Base-by-base conservation (phyloP, 1,140 invertebrate genomes). In the Solenopsis invicta region DNA sequence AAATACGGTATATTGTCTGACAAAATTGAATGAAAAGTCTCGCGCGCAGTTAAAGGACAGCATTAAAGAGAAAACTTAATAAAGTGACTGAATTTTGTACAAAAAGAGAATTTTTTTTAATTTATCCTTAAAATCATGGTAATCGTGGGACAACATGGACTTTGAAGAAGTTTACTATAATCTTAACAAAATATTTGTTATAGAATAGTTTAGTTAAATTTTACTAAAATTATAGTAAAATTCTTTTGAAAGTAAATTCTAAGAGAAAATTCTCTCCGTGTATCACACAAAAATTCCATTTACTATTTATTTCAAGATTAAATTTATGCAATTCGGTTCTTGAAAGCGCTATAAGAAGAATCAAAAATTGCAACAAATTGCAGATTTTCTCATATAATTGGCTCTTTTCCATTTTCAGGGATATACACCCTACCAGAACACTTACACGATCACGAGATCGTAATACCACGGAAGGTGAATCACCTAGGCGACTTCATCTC, bases 401-500 rank as follows among this genome's bases (percentile, higher is more conserved):
- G 1, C 18, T 86, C 24, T 86, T 29, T n/a, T 71, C 16, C 88
- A 87, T 41, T 94, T 93, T 56, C 87, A 95, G 96, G 96, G 13
- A 82, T 96, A 21, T 96, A 96, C 86, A 95, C 96, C 4, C 87
- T 93, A 24, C 89, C 93, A 37, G 61, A 90, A 41, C 88, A 91
- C 24, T 88, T 96, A 71, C 81, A 91, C 72, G 92, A 95, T 48
- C 96, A 96, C 71, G 94, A 96, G 82, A 93, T 97, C 89, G 93
- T 96, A 29, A 93, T 96, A 86, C 97, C 97, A 1, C 93, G 94
- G 24, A 96, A 96, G 90, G 96, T 97, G 52, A 95, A 95, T 54
- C 71, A 93, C 45, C 90, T 94, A 34, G 97, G 97, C 8, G 91
- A 95, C 29, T 95, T 96, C 82, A 91, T 97, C 86, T 96, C 96